Evolutionary conservation across 2,888 invertebrate genomes (phyloP), one percentile per base, ranked within the genome.

Genomic region (Agriopis aurantiaria): DNA sequence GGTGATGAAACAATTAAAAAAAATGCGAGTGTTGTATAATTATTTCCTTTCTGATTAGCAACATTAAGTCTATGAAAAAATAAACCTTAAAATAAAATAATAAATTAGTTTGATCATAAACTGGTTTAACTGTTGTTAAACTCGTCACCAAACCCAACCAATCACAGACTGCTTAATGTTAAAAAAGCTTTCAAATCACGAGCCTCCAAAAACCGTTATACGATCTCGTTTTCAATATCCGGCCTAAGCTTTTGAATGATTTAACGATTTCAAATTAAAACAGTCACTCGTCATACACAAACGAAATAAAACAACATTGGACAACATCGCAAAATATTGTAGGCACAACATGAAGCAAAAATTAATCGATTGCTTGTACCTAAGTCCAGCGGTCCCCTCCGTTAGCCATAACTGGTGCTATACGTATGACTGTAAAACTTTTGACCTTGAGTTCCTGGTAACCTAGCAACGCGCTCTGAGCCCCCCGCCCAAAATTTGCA

Each of bases 371-470:
- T 79, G 76, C 57, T 52, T 51, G 73, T 73, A 46, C 58, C 33
- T 58, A 65, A 43, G 80, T 82, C 80, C 80, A 65, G 52, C 52
- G 49, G 55, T 86, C 91, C 90, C 91, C 88, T 82, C 80, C 72
- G 84, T 84, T 85, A 87, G 83, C 78, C 79, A 82, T 83, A 78
- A 14, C 17, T 43, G 74, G 74, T 8, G 7, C 78, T 86, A 87
- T 88, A 88, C 82, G 80, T 86, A 84, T 81, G 82, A 76, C 81
- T 90, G 89, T 90, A 89, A 85, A 85, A 85, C 84, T 84, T 87
- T 82, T 93, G 93, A 93, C 93, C 93, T 93, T 93, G 93, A 91
- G 88, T 84, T 85, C 88, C 88, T 85, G 86, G 92, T 92, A 91
- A 88, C 93, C 90, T 91, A 91, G 92, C 93, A 92, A 93, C 93